These are phyloP conservation scores for Armadillidium nasatum DNA, from an alignment of 1,140 invertebrate genomes.

Conservation along the genomic window DNA sequence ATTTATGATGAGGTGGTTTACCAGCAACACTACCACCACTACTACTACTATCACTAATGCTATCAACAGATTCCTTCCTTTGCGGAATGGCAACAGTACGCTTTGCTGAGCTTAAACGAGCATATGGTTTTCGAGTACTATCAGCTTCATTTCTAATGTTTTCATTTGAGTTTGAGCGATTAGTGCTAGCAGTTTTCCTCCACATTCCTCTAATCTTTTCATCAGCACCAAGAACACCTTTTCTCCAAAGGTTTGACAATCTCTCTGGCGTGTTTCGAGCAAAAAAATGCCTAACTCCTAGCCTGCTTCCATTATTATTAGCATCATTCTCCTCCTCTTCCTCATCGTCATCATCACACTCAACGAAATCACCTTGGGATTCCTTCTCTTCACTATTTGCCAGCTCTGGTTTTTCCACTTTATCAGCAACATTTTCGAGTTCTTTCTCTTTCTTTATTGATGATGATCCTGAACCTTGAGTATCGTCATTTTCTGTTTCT, in stretches of 20 bases:
- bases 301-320: neutral
- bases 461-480: neutral
- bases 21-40: neutral
- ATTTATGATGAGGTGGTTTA: neutral
- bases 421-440: neutral
- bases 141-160: neutral
- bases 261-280: conserved; percentile 38
- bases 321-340: neutral
- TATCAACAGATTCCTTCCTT: neutral
- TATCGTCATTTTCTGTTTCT: neutral
- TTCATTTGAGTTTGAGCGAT: conserved; percentile 1
- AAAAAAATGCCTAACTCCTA: conserved; percentile 28
- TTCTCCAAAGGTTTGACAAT: conserved; percentile 42
- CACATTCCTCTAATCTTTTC: conserved; percentile 37
- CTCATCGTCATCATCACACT: neutral
- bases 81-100: neutral
- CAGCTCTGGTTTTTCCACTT: neutral
- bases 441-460: neutral
- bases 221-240: conserved; percentile 38
- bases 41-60: neutral
- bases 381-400: neutral
- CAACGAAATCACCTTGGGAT: neutral
- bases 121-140: conserved; percentile 7
- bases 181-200: conserved; percentile 26
- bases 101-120: neutral